These are phyloP conservation scores for Antheraea assamensis DNA, from an alignment of 2,888 invertebrate species.

Conservation along the genomic window DNA sequence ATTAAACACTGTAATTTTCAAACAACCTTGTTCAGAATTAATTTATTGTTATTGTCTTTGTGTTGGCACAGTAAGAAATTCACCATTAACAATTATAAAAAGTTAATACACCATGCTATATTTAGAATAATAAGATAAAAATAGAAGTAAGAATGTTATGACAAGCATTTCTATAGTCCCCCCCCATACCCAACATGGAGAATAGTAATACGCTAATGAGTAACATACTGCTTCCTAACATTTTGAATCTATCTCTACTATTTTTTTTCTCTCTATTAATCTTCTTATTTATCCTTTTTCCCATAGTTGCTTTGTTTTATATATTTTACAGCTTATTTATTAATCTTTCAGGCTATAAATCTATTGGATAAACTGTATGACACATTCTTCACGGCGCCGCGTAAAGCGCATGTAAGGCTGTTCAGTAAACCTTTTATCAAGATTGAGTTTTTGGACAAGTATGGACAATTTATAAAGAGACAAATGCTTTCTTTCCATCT, in stretches of 20 bases:
- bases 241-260: slow-evolving; percentile 17
- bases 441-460: slow-evolving; percentile 87
- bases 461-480: slow-evolving; percentile 56
- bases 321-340: slow-evolving; percentile 75
- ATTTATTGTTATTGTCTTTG: neutral
- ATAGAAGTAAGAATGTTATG: neutral
- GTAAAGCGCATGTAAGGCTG: slow-evolving; percentile 82
- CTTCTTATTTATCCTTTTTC: slow-evolving; percentile 19
- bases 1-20: neutral
- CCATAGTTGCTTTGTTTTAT: slow-evolving; percentile 42
- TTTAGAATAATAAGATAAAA: neutral
- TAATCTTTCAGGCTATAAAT: slow-evolving; percentile 82
- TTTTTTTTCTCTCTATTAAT: slow-evolving; percentile 34
- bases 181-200: neutral
- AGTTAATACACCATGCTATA: neutral
- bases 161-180: neutral
- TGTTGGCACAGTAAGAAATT: slow-evolving; percentile 12
- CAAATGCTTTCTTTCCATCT: slow-evolving; percentile 33
- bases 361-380: slow-evolving; percentile 86
- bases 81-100: neutral
- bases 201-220: neutral
- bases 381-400: slow-evolving; percentile 76
- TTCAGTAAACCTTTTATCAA: slow-evolving; percentile 87
- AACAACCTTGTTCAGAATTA: neutral
- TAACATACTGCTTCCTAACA: slow-evolving; percentile 6